Evolutionary conservation across 1,140 invertebrate genomes (phyloP).

Genomic region (Aphelinus certus): DNA sequence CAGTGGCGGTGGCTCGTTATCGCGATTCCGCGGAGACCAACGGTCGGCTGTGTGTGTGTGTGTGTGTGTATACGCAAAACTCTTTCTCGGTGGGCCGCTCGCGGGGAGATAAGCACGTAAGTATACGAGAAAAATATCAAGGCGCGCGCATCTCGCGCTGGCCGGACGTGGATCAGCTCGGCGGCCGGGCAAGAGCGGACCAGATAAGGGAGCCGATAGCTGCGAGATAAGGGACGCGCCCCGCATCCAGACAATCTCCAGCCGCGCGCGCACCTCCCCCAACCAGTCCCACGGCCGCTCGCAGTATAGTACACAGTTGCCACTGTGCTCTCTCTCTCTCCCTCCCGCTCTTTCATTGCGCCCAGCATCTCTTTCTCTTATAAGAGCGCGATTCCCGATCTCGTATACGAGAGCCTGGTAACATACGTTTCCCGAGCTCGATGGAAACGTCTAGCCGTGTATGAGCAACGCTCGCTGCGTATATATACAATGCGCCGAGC

Average conservation of each 20-base stretch:
- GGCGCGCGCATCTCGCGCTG: constrained; percentile 39
- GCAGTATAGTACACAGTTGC: constrained; percentile 45
- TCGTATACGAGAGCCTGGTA: no score
- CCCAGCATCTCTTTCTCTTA: no score
- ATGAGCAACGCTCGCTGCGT: no score
- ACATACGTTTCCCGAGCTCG: no score
- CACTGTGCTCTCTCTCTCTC: no score
- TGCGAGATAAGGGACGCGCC: constrained; percentile 51
- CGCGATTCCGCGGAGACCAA: constrained; percentile 18
- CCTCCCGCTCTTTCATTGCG: no score
- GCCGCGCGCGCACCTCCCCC: constrained; percentile 56
- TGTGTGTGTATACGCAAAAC: constrained; percentile 9
- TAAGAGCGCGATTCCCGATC: no score
- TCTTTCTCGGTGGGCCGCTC: constrained; percentile 7
- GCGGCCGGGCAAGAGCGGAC: constrained; percentile 13
- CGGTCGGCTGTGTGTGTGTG: background rate
- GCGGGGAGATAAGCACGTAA: background rate
- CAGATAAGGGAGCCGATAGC: constrained; percentile 16
- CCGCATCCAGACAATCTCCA: constrained; percentile 18
- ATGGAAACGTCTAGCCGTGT: no score
- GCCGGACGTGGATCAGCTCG: constrained; percentile 37
- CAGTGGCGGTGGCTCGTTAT: background rate
- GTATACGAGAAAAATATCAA: constrained; percentile 13
- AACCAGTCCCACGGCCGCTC: constrained; percentile 47
- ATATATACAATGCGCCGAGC: no score